Conservation (phyloP, 2,888 invertebrate species). For the Anarsia innoxiella region DNA sequence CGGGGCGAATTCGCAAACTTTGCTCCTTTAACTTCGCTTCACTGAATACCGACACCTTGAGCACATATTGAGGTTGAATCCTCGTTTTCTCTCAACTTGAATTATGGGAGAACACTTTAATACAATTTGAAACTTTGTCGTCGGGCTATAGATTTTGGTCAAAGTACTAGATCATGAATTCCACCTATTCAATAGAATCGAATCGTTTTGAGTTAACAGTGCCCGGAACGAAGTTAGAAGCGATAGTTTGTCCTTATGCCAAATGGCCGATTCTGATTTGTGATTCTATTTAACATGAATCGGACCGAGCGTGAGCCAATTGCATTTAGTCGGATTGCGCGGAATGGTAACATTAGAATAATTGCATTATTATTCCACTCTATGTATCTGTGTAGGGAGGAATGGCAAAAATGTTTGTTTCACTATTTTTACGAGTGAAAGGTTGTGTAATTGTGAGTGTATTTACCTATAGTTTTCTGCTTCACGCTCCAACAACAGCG, state of each 20-base stretch:
- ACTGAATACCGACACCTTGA: slow-evolving; percentile 66
- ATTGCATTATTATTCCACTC: too few relatives aligned
- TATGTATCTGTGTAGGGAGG: too few relatives aligned
- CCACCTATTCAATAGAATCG: slow-evolving; percentile 28
- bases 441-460: too few relatives aligned
- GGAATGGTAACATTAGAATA: too few relatives aligned
- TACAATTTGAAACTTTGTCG: slow-evolving; percentile 43
- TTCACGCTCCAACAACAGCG: too few relatives aligned
- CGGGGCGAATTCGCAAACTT: slow-evolving; percentile 66
- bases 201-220: slow-evolving; percentile 19
- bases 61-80: slow-evolving; percentile 71
- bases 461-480: too few relatives aligned
- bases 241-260: slow-evolving; percentile 14
- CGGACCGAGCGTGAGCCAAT: slow-evolving; percentile 16
- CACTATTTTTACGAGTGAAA: too few relatives aligned
- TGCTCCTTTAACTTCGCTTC: slow-evolving; percentile 68
- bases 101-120: slow-evolving; percentile 56
- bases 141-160: slow-evolving; percentile 21
- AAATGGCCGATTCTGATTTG: slow-evolving; percentile 13
- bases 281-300: slow-evolving; percentile 12
- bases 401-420: too few relatives aligned
- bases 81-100: slow-evolving; percentile 61
- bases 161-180: slow-evolving; percentile 28
- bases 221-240: slow-evolving; percentile 11
- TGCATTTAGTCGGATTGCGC: slow-evolving; percentile 9